Conservation (phyloP, 2,797 vertebrate species). For the Pangasius macronema region DNA sequence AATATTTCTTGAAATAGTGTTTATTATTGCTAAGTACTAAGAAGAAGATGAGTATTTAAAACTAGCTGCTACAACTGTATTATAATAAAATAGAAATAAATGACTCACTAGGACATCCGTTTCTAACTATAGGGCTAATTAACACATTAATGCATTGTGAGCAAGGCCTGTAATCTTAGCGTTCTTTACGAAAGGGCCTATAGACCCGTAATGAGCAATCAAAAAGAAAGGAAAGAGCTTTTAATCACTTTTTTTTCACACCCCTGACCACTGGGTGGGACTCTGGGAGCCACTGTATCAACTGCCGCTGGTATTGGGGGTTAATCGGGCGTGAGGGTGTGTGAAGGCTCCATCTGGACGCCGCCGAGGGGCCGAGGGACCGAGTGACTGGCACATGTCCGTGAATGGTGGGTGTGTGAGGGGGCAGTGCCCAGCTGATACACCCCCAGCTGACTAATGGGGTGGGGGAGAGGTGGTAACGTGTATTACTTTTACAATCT, state of each 20-base stretch:
- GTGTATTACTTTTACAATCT: background rate
- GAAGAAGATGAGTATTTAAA: background rate
- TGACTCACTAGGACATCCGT: background rate
- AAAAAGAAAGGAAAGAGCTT: slow-evolving; percentile 81
- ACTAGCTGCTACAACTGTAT: background rate
- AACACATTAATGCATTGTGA: background rate
- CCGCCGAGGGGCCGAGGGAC: slow-evolving; percentile 66
- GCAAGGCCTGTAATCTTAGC: background rate
- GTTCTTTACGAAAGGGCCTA: background rate
- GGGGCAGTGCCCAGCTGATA: slow-evolving; percentile 61
- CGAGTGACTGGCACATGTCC: slow-evolving; percentile 61
- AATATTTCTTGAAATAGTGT: background rate
- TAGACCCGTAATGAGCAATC: slow-evolving; percentile 1
- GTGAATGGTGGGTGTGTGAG: slow-evolving; percentile 73
- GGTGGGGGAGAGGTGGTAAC: background rate
- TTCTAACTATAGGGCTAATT: background rate
- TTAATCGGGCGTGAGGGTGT: slow-evolving; percentile 96
- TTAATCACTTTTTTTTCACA: slow-evolving; percentile 74
- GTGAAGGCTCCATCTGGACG: slow-evolving; percentile 94
- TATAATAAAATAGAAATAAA: background rate
- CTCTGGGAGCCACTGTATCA: slow-evolving; percentile 93
- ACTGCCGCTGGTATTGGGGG: slow-evolving; percentile 88
- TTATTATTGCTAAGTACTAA: background rate
- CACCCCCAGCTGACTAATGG: slow-evolving; percentile 50
- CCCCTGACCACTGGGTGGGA: slow-evolving; percentile 74